Evolutionary conservation across 2,888 invertebrate genomes (phyloP).

Genomic region (Neoscelio sp.): DNA sequence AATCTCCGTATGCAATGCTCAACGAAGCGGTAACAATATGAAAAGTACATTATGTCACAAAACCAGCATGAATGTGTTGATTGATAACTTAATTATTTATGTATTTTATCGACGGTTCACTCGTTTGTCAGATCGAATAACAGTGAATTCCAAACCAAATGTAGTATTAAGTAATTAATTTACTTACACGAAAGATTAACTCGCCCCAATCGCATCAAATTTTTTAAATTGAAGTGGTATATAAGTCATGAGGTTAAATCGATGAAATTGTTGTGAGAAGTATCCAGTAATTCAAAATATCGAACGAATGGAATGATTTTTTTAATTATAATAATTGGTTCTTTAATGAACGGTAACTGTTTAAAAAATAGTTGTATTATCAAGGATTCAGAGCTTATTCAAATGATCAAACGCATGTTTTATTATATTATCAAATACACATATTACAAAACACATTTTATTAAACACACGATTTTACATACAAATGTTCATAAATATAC

Average conservation of each 20-base stretch:
- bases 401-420: too few relatives aligned
- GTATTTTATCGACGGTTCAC: background rate
- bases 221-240: conserved; percentile 29
- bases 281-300: background rate
- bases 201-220: conserved; percentile 5
- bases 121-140: background rate
- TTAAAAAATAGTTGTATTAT: too few relatives aligned
- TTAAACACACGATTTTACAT: too few relatives aligned
- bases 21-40: background rate
- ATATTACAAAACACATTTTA: too few relatives aligned
- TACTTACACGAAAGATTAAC: conserved; percentile 17
- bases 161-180: conserved; percentile 13
- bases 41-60: conserved; percentile 10
- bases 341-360: too few relatives aligned
- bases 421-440: background rate
- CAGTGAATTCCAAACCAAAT: background rate
- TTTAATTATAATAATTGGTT: too few relatives aligned
- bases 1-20: background rate
- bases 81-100: background rate
- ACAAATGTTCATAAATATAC: too few relatives aligned
- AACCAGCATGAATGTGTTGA: background rate
- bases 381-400: too few relatives aligned
- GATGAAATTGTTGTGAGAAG: conserved; percentile 38
- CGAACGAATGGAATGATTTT: too few relatives aligned
- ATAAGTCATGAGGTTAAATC: conserved; percentile 1